These are phyloP conservation scores for Callocephalon fimbriatum DNA, from an alignment of 2,113 vertebrate genomes.

Conservation along the genomic window DNA sequence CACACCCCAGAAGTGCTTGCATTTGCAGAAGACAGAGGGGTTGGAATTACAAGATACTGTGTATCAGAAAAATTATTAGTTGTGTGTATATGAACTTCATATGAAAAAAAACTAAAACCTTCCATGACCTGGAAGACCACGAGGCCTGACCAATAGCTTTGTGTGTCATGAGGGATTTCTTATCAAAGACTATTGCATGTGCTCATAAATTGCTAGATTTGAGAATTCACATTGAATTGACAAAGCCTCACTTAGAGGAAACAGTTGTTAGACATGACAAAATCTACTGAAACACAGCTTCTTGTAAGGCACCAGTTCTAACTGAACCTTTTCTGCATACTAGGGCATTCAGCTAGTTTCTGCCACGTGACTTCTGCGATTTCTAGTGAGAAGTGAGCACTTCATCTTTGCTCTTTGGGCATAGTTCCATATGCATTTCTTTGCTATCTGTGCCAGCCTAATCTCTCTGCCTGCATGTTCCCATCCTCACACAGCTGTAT, in stretches of 20 bases:
- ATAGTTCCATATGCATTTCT: neutral
- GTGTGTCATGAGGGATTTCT: neutral
- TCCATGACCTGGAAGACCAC: neutral
- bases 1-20: neutral
- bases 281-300: neutral
- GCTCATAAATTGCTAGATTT: neutral
- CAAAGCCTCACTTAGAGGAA: neutral
- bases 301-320: neutral
- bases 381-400: neutral
- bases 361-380: neutral
- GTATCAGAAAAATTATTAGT: neutral
- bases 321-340: neutral
- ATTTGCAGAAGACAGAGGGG: neutral
- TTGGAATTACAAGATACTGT: neutral
- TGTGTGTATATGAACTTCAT: neutral
- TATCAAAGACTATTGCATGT: neutral
- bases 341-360: neutral
- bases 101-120: neutral
- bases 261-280: neutral
- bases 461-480: neutral
- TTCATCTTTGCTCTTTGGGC: constrained; percentile 56
- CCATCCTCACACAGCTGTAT: neutral
- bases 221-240: neutral
- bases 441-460: neutral
- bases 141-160: neutral